Conservation (phyloP, 30 jellyfish, hydroid and myxozoan species). For the Aurelia sp. region DNA sequence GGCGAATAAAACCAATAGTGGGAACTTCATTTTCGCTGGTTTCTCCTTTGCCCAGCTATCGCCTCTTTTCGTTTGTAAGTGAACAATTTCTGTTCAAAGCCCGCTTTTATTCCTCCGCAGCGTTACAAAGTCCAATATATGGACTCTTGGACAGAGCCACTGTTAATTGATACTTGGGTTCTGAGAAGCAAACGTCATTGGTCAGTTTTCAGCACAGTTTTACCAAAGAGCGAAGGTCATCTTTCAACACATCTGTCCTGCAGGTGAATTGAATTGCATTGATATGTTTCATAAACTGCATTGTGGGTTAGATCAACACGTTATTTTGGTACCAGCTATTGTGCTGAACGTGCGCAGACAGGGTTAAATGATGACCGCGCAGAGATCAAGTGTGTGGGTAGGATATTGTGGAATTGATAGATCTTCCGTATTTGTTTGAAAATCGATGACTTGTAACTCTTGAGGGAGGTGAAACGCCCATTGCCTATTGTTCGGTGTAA, state of each 20-base stretch:
- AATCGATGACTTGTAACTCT: too few species aligned
- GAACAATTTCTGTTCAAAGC: background rate
- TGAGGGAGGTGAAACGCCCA: too few species aligned
- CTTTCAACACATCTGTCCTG: constrained; percentile 44
- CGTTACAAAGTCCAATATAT: constrained; percentile 67
- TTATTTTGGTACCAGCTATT: too few species aligned
- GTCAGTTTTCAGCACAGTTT: constrained; percentile 8
- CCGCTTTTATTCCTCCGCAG: constrained; percentile 14
- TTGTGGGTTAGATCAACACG: too few species aligned
- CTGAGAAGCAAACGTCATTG: constrained; percentile 24
- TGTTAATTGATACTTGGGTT: constrained; percentile 9
- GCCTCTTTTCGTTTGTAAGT: background rate
- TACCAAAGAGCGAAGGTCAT: constrained; percentile 61
- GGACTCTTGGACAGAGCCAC: constrained; percentile 40
- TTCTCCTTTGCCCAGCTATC: constrained; percentile 17
- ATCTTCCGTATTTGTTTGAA: too few species aligned
- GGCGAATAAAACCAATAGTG: constrained; percentile 86
- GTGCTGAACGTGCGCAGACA: too few species aligned
- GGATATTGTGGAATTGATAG: too few species aligned
- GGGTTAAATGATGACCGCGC: too few species aligned
- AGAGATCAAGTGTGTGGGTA: too few species aligned
- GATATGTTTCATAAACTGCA: background rate
- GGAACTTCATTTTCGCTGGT: constrained; percentile 81
- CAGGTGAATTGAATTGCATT: constrained; percentile 33
- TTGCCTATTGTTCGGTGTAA: too few species aligned